Conservation (phyloP, 2,797 vertebrate species). For the Morelia viridis region DNA sequence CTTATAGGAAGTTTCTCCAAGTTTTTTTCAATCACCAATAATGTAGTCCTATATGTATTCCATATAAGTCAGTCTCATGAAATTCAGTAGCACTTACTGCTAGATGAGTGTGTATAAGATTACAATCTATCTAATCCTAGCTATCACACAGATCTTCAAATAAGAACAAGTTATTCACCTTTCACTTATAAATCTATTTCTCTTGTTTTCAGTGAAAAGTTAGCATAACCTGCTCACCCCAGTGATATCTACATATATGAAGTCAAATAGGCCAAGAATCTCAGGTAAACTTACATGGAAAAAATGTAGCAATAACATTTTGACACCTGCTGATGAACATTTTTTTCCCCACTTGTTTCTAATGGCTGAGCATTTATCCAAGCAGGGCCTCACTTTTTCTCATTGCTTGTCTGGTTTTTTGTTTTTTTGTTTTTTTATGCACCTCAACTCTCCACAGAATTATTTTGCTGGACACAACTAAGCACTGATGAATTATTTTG, state of each 20-base stretch:
- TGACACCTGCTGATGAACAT: neutral
- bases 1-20: neutral
- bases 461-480: neutral
- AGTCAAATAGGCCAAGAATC: neutral
- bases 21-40: neutral
- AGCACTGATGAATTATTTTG: neutral
- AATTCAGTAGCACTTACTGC: neutral
- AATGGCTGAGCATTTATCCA: neutral
- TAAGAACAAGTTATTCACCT: neutral
- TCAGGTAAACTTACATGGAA: neutral
- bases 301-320: neutral
- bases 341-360: neutral
- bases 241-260: neutral
- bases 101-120: neutral
- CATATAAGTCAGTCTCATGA: neutral
- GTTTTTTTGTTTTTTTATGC: neutral
- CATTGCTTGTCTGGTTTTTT: neutral
- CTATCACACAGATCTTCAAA: neutral
- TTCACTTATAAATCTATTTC: neutral
- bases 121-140: neutral
- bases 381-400: neutral
- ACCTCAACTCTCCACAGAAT: neutral
- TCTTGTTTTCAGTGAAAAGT: neutral
- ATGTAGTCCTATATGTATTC: neutral
- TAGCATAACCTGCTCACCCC: neutral